phyloP scores from a whole-genome alignment of 2,888 invertebrate species.

The Drosophila glabriapex region DNA sequence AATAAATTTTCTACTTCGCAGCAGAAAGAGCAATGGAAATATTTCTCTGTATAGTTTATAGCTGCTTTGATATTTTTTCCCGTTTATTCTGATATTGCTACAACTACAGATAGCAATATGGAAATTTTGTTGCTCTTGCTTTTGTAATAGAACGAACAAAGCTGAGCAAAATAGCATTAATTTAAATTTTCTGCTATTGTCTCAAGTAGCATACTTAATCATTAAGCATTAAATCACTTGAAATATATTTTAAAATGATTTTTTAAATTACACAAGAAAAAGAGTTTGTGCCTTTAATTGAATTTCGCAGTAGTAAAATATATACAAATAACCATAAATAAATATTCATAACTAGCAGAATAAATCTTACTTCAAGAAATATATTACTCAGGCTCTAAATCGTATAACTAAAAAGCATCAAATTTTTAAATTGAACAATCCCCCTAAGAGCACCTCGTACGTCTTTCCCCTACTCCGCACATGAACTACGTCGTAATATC shows the following conservation, averaged over 20 bases:
- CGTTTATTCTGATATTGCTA: not conserved
- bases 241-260: not conserved
- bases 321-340: not conserved
- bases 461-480: not conserved
- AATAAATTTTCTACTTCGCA: not conserved
- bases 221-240: not conserved
- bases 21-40: not conserved
- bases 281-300: not conserved
- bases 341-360: not conserved
- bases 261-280: not conserved
- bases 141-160: no score
- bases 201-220: not conserved
- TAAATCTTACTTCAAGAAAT: not conserved
- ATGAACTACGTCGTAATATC: slow-evolving; percentile 49
- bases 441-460: no score
- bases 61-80: not conserved
- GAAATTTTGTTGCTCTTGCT: not conserved
- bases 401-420: not conserved
- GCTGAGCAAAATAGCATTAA: not conserved
- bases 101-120: not conserved
- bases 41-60: not conserved
- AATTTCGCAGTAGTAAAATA: not conserved
- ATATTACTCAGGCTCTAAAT: not conserved
- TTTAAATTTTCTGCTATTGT: not conserved
- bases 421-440: not conserved